Conservation (phyloP, 2,113 vertebrate species). For the Apodemus sylvaticus region DNA sequence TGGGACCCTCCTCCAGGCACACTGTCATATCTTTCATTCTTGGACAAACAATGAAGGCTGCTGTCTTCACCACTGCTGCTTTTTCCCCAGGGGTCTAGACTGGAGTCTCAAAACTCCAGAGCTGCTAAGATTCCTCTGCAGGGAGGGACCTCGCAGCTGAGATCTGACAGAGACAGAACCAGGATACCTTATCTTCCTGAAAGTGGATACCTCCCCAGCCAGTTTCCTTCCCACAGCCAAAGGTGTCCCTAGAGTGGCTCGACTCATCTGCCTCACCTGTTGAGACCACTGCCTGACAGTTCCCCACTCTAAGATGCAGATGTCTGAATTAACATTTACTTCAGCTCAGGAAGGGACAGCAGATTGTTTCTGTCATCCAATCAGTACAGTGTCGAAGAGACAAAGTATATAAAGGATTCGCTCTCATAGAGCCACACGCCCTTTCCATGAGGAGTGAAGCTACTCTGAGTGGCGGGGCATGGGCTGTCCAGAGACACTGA, state of each 20-base stretch:
- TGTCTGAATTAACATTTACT: neutral
- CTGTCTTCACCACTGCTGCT: neutral
- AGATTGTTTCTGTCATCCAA: neutral
- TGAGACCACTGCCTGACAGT: too few species aligned
- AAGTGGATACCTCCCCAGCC: neutral
- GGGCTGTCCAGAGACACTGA: neutral
- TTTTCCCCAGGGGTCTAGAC: neutral
- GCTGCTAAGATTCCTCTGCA: neutral
- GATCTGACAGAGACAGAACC: neutral
- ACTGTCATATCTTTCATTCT: neutral
- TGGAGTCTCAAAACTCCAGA: neutral
- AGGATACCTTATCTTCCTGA: neutral
- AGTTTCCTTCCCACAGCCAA: neutral
- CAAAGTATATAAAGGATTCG: neutral
- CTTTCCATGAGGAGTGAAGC: neutral
- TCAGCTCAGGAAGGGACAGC: neutral
- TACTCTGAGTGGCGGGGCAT: neutral
- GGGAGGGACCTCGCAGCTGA: neutral
- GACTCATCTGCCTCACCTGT: neutral
- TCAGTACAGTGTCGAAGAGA: neutral
- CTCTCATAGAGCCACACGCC: rapidly evolving
- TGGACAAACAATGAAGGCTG: neutral
- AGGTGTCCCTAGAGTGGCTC: neutral
- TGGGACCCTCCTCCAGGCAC: neutral
- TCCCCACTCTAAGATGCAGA: neutral